Conservation (phyloP, 2,113 vertebrate genomes). For the Callochromis pleurospilus region DNA sequence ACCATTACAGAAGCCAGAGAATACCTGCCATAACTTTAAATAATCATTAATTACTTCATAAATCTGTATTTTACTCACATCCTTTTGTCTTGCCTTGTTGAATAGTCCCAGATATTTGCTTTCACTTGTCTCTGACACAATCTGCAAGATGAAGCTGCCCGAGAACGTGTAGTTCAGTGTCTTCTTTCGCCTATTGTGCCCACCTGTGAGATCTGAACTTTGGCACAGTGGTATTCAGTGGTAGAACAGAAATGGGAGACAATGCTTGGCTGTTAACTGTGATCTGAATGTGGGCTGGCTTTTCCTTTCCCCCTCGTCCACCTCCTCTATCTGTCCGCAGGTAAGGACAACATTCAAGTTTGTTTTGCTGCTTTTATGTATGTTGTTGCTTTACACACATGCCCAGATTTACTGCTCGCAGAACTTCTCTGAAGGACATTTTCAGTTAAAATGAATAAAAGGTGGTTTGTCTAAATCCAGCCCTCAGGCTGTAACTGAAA, state of each 20-base stretch:
- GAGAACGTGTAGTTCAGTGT: slow-evolving; percentile 33
- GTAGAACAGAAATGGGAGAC: neutral
- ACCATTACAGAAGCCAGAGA: neutral
- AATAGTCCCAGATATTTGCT: neutral
- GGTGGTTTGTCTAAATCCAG: neutral
- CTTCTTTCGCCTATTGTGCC: slow-evolving; percentile 50
- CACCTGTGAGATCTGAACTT: slow-evolving; percentile 48
- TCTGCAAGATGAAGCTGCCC: slow-evolving; percentile 29
- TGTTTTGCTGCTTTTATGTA: slow-evolving; percentile 13
- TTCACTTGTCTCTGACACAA: neutral
- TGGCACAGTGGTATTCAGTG: slow-evolving; percentile 33
- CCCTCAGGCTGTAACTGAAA: neutral
- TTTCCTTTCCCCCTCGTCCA: neutral
- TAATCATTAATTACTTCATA: slow-evolving; percentile 1
- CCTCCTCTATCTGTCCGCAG: slow-evolving; percentile 8
- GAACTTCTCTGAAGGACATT: neutral
- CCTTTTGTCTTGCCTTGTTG: neutral
- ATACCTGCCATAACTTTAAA: neutral
- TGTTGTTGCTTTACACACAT: slow-evolving; percentile 54
- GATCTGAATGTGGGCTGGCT: slow-evolving; percentile 25
- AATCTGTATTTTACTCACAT: slow-evolving; percentile 35
- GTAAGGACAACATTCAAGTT: neutral
- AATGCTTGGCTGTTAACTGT: neutral
- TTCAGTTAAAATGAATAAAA: neutral
- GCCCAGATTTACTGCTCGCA: slow-evolving; percentile 22